Evolutionary conservation across 2,888 invertebrate species (phyloP).

Genomic region (Sussaba pulchella): DNA sequence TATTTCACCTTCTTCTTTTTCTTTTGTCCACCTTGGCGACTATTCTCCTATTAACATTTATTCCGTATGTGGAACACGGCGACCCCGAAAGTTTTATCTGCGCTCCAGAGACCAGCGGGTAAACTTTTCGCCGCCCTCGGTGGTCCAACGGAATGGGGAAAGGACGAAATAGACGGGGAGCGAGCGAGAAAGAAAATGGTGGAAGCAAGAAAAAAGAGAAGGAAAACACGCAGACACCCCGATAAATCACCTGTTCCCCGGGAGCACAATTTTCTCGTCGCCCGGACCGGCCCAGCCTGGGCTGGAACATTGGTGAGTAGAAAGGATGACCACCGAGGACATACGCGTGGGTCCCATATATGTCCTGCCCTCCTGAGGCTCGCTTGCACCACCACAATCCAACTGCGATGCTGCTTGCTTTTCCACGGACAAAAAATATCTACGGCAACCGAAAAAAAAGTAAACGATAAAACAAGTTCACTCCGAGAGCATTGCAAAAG

Average conservation of each 20-base stretch:
- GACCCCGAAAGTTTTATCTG: conserved; percentile 63
- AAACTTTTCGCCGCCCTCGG: conserved; percentile 61
- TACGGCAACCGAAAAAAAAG: conserved; percentile 13
- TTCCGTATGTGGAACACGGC: conserved; percentile 69
- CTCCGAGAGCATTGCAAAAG: conserved; percentile 26
- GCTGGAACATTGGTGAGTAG: conserved; percentile 49
- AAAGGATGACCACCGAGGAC: conserved; percentile 57
- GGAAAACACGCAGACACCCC: conserved; percentile 53
- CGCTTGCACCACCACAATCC: conserved; percentile 42
- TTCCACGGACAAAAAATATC: conserved; percentile 22
- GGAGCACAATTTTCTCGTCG: conserved; percentile 65
- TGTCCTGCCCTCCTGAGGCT: conserved; percentile 32
- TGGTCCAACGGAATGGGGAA: conserved; percentile 37
- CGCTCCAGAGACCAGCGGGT: conserved; percentile 61
- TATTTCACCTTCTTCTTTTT: conserved; percentile 2
- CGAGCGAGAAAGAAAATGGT: conserved; percentile 21
- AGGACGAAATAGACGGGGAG: conserved; percentile 41
- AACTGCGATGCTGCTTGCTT: conserved; percentile 32
- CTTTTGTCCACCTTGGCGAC: conserved; percentile 51
- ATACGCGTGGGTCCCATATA: conserved; percentile 39
- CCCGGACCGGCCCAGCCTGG: conserved; percentile 20
- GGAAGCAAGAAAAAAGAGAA: too few species aligned
- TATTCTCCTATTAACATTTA: conserved; percentile 73
- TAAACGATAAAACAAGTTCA: conserved; percentile 7
- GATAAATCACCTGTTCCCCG: conserved; percentile 65